A percentile compares a stretch with the other conserved stretches of the same genome.
Conservation (phyloP, 2,797 vertebrate species). For the Pseudopleuronectes americanus region DNA sequence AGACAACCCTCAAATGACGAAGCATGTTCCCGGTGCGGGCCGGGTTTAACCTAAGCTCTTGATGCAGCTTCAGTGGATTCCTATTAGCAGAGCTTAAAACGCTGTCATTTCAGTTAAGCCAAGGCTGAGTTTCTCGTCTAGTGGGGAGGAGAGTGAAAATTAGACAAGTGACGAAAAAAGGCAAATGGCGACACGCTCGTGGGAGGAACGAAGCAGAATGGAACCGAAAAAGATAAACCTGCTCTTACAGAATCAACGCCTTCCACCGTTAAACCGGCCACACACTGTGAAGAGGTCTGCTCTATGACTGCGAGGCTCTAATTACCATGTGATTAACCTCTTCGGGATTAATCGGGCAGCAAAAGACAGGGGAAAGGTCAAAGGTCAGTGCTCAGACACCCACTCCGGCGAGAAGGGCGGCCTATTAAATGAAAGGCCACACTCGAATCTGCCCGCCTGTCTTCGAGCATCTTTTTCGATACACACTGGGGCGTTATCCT, state of each 20-base stretch:
- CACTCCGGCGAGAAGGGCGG: constrained; percentile 54
- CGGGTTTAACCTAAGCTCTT: constrained; percentile 64
- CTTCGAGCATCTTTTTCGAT: constrained; percentile 40
- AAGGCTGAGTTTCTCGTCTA: constrained; percentile 39
- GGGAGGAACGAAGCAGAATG: constrained; percentile 12
- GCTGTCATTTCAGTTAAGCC: constrained; percentile 64
- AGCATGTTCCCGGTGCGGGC: constrained; percentile 35
- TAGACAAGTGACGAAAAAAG: constrained; percentile 28
- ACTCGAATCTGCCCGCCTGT: constrained; percentile 42
- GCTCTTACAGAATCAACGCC: constrained; percentile 13
- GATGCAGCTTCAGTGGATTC: constrained; percentile 72
- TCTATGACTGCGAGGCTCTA: constrained; percentile 35
- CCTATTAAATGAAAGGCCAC: constrained; percentile 62
- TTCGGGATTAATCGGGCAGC: constrained; percentile 60
- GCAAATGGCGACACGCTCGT: constrained; percentile 9
- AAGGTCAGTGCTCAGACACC: constrained; percentile 57
- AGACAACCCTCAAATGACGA: constrained; percentile 46
- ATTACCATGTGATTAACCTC: constrained; percentile 78
- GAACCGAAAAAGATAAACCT: constrained; percentile 6
- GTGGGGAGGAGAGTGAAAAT: constrained; percentile 8
- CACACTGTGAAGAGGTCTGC: constrained; percentile 42
- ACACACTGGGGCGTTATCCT: constrained; percentile 15
- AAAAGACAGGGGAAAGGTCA: constrained; percentile 60
- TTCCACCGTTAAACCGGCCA: constrained; percentile 25
- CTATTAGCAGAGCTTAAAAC: constrained; percentile 72